Conservation (phyloP, 35 echinoderm and acorn worm genomes). For the Ophioderma brevispina region DNA sequence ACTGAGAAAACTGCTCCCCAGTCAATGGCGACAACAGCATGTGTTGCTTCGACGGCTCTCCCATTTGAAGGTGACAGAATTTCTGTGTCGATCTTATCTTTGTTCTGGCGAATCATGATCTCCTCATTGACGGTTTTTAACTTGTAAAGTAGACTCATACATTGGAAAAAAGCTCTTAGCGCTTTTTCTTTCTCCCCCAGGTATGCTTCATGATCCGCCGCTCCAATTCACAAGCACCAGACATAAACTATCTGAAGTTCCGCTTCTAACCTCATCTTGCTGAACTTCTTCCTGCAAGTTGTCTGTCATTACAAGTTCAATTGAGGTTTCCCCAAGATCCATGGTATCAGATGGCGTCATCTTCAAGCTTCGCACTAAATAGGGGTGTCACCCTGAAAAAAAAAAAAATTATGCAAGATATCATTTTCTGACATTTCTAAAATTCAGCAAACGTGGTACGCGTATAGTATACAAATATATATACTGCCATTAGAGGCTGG, state of each 20-base stretch:
- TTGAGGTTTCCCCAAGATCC: background rate
- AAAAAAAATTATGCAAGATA: too few relatives aligned
- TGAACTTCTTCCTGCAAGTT: background rate
- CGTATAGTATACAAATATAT: too few relatives aligned
- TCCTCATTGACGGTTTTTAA: background rate
- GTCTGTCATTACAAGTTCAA: background rate
- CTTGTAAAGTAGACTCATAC: background rate
- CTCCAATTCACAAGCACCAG: background rate
- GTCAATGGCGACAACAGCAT: background rate
- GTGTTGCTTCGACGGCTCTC: background rate
- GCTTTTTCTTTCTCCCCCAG: background rate
- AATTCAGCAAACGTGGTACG: too few relatives aligned
- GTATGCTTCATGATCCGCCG: background rate
- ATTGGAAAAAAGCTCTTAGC: background rate
- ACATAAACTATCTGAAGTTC: background rate
- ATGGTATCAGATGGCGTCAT: background rate
- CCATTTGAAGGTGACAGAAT: background rate
- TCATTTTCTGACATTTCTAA: too few relatives aligned
- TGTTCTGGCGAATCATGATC: background rate
- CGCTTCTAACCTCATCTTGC: background rate
- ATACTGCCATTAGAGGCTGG: too few relatives aligned
- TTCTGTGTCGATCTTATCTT: background rate
- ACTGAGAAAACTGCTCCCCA: background rate
- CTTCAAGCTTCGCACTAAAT: background rate
- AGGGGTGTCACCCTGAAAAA: background rate